Conservation (phyloP, 1,140 invertebrate species). For the Periplaneta americana region DNA sequence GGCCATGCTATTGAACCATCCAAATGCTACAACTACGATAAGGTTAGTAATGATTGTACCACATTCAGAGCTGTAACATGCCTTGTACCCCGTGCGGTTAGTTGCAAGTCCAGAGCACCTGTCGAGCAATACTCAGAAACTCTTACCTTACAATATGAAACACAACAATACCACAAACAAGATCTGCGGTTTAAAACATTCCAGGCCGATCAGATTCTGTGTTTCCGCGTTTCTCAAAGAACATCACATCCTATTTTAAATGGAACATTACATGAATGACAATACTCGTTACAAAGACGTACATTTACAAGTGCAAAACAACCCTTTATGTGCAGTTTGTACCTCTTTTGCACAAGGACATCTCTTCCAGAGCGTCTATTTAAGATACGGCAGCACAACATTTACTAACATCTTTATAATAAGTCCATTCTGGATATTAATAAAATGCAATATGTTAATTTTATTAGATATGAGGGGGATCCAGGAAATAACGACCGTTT, state of each 20-base stretch:
- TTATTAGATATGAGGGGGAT: too few relatives aligned
- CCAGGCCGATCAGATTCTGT: constrained; percentile 34
- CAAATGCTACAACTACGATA: background rate
- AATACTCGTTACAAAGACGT: background rate
- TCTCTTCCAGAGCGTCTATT: background rate
- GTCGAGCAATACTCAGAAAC: background rate
- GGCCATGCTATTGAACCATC: background rate
- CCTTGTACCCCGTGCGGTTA: background rate
- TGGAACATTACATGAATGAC: constrained; percentile 12
- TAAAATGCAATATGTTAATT: too few relatives aligned
- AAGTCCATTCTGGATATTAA: too few relatives aligned
- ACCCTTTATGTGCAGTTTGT: background rate
- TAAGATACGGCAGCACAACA: constrained; percentile 21
- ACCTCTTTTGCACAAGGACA: background rate
- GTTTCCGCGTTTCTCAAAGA: constrained; percentile 53
- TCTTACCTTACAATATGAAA: background rate
- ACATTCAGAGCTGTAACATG: background rate
- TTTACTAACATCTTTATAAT: too few relatives aligned
- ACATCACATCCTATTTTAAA: constrained; percentile 65
- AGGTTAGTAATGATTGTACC: too few relatives aligned
- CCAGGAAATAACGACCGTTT: too few relatives aligned
- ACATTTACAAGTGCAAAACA: background rate
- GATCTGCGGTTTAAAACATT: constrained; percentile 32
- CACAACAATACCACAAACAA: background rate
- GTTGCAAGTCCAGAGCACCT: background rate